A percentile compares a stretch with the other conserved stretches of the same genome.
phyloP scores from a whole-genome alignment of 2,797 vertebrate species.

The Sternotherus odoratus region DNA sequence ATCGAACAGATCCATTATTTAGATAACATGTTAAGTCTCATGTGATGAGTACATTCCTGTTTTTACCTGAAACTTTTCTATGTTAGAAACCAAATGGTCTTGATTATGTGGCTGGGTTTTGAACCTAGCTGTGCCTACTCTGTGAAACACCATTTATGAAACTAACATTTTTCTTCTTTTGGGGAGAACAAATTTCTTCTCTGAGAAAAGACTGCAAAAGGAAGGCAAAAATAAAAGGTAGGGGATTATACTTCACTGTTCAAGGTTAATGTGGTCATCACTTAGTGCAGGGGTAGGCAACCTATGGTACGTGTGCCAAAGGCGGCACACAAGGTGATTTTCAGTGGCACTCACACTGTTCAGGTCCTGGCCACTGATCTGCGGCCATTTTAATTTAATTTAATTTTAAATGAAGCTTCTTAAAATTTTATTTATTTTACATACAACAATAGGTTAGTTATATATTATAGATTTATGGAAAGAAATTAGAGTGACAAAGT shows the following conservation, averaged over 20 bases:
- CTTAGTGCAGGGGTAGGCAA: not conserved
- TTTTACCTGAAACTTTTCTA: not conserved
- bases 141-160: not conserved
- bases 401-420: too few relatives aligned
- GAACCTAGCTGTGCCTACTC: not conserved
- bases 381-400: too few relatives aligned
- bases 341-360: too few relatives aligned
- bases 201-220: not conserved
- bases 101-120: rapidly evolving
- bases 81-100: not conserved
- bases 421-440: too few relatives aligned
- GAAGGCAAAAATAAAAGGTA: not conserved
- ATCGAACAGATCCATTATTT: not conserved
- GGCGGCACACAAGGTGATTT: too few relatives aligned
- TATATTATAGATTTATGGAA: too few relatives aligned
- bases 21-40: not conserved
- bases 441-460: too few relatives aligned
- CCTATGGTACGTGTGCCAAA: too few relatives aligned
- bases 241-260: rapidly evolving
- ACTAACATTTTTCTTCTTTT: rapidly evolving
- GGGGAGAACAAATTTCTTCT: not conserved
- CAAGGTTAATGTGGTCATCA: not conserved
- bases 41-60: not conserved
- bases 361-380: too few relatives aligned
- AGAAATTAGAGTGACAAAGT: too few relatives aligned